These are phyloP conservation scores for Pinctada fucata DNA, from an alignment of 2,888 invertebrate genomes.

Conservation along the genomic window DNA sequence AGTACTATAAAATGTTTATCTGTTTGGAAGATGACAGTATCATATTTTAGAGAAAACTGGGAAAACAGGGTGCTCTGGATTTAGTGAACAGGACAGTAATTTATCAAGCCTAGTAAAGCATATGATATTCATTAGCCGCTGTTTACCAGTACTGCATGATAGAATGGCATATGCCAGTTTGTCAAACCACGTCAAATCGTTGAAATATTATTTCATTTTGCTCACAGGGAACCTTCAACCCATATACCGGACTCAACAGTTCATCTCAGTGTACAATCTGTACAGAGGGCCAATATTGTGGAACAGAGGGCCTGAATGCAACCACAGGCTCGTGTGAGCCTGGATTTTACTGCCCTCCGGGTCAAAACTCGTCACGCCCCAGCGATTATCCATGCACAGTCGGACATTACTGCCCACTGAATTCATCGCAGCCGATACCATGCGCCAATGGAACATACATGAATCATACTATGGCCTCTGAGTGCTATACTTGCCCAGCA, in stretches of 20 bases:
- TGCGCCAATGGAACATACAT: conserved; percentile 73
- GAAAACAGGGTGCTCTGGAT: too few relatives aligned
- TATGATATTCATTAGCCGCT: too few relatives aligned
- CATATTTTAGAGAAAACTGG: too few relatives aligned
- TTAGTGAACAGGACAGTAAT: too few relatives aligned
- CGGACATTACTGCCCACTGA: conserved; percentile 66
- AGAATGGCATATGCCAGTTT: too few relatives aligned
- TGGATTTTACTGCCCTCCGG: conserved; percentile 73
- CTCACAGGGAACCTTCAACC: conserved; percentile 73
- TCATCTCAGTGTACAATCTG: conserved; percentile 66
- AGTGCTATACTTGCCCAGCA: conserved; percentile 69
- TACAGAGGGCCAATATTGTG: conserved; percentile 68
- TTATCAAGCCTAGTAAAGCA: too few relatives aligned
- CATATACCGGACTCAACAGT: conserved; percentile 65
- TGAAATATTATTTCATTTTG: background rate
- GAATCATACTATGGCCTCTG: conserved; percentile 65
- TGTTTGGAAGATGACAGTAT: too few relatives aligned
- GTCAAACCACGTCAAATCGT: too few relatives aligned
- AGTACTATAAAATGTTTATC: too few relatives aligned
- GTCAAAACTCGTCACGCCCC: conserved; percentile 65
- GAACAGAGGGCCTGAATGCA: conserved; percentile 57
- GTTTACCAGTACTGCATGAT: too few relatives aligned
- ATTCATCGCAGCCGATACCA: conserved; percentile 64
- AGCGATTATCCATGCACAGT: conserved; percentile 62
- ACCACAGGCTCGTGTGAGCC: conserved; percentile 68